Conservation (phyloP, 2,888 invertebrate species). For the Lydus trimaculatus region DNA sequence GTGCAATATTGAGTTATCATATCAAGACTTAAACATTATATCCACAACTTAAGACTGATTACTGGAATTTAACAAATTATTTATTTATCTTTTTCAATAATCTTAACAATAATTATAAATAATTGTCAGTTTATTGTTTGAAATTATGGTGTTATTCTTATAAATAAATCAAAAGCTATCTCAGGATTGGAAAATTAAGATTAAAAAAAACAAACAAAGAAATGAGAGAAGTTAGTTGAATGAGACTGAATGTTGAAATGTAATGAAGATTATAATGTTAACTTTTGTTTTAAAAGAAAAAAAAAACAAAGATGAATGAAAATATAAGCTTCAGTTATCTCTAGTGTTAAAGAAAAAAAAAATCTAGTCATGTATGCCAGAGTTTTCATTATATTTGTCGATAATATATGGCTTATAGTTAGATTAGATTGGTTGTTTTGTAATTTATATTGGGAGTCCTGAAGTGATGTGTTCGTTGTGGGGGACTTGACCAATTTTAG, state of each 20-base stretch:
- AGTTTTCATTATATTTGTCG: constrained; percentile 34
- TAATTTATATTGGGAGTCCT: constrained; percentile 24
- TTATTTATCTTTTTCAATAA: constrained; percentile 26
- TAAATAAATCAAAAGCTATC: constrained; percentile 35
- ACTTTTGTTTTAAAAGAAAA: no score
- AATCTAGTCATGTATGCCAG: constrained; percentile 34
- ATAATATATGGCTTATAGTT: constrained; percentile 30
- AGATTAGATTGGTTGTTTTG: constrained; percentile 36
- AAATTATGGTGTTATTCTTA: constrained; percentile 12
- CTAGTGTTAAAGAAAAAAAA: constrained; percentile 31
- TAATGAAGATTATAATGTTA: constrained; percentile 18
- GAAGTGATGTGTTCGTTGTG: not conserved
- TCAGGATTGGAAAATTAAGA: constrained; percentile 32
- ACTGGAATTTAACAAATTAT: constrained; percentile 17
- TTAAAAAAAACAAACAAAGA: not conserved
- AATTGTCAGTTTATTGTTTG: constrained; percentile 9
- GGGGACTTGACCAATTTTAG: constrained; percentile 18
- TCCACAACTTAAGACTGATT: constrained; percentile 54
- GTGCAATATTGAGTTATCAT: constrained; percentile 58
- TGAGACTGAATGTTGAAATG: constrained; percentile 42
- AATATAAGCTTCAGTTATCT: constrained; percentile 15
- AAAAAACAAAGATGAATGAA: constrained; percentile 9
- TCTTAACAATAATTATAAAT: constrained; percentile 18
- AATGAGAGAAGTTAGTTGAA: constrained; percentile 14
- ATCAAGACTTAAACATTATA: constrained; percentile 58